phyloP scores from a whole-genome alignment of 2,113 vertebrate genomes.

The Clarias batrachus region DNA sequence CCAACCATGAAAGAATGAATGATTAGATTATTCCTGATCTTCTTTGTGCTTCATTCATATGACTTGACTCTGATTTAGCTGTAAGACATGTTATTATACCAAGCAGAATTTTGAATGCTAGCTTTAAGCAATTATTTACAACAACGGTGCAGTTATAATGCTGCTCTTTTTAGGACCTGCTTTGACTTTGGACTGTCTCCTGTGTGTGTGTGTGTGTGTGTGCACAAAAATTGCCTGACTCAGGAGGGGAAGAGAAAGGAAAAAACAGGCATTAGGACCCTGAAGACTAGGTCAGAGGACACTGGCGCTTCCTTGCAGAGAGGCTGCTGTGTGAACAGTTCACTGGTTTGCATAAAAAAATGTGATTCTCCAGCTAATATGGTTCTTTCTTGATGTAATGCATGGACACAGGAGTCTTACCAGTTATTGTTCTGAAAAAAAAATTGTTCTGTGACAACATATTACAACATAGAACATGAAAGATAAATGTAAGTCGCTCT shows the following conservation, averaged over 20 bases:
- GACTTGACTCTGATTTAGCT: neutral
- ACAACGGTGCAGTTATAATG: neutral
- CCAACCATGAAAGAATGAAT: neutral
- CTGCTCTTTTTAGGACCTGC: neutral
- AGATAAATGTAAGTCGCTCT: no score
- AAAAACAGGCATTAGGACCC: neutral
- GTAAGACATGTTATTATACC: neutral
- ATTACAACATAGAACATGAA: neutral
- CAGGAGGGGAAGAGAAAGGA: neutral
- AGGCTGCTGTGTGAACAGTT: neutral
- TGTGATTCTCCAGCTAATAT: neutral
- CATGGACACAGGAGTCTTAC: neutral
- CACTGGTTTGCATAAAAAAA: neutral
- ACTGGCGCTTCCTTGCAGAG: slow-evolving; percentile 1
- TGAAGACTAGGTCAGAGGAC: slow-evolving; percentile 9
- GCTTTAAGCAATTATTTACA: neutral
- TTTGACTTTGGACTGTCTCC: neutral
- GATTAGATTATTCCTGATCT: neutral
- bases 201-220: neutral
- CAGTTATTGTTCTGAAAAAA: neutral
- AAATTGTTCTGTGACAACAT: neutral
- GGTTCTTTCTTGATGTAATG: neutral
- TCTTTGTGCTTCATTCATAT: neutral
- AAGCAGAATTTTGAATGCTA: neutral
- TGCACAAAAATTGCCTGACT: neutral